Conservation (phyloP, 2,888 invertebrate genomes). For the Yponomeuta sedellus region DNA sequence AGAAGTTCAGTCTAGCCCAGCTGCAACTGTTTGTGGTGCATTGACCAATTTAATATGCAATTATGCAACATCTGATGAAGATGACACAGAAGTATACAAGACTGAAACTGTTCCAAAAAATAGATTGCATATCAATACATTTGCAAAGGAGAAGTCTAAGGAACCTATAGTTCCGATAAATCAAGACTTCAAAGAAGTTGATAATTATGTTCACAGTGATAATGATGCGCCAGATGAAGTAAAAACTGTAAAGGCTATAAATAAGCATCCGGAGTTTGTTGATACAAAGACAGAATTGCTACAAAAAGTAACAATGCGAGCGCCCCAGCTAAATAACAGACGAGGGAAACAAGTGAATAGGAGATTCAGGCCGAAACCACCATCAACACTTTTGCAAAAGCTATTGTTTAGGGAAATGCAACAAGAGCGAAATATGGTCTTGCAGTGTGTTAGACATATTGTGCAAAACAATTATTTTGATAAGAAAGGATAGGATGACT, state of each 20-base stretch:
- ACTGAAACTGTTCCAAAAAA: slow-evolving; percentile 18
- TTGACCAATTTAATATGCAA: slow-evolving; percentile 74
- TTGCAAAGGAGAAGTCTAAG: slow-evolving; percentile 18
- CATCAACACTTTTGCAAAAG: slow-evolving; percentile 80
- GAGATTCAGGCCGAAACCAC: slow-evolving; percentile 35
- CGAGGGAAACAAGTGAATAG: slow-evolving; percentile 2
- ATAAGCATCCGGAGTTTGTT: slow-evolving; percentile 15
- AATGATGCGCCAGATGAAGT: slow-evolving; percentile 72
- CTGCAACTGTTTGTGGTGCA: slow-evolving; percentile 62
- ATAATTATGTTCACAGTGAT: slow-evolving; percentile 25
- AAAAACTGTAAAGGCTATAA: slow-evolving; percentile 37
- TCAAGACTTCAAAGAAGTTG: slow-evolving; percentile 18
- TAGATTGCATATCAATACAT: slow-evolving; percentile 12
- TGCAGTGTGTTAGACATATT: slow-evolving; percentile 90
- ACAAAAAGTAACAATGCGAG: slow-evolving; percentile 25
- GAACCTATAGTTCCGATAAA: neutral
- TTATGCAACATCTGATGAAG: slow-evolving; percentile 70
- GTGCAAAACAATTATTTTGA: slow-evolving; percentile 86
- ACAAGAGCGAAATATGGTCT: slow-evolving; percentile 89
- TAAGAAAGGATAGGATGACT: slow-evolving; percentile 21
- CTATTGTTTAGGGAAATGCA: slow-evolving; percentile 86
- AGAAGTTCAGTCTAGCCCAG: slow-evolving; percentile 27
- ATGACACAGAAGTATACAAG: slow-evolving; percentile 24
- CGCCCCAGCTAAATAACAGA: slow-evolving; percentile 17
- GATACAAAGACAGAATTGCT: slow-evolving; percentile 18